Conservation (phyloP, 2,113 vertebrate genomes). For the Budorcas taxicolor region DNA sequence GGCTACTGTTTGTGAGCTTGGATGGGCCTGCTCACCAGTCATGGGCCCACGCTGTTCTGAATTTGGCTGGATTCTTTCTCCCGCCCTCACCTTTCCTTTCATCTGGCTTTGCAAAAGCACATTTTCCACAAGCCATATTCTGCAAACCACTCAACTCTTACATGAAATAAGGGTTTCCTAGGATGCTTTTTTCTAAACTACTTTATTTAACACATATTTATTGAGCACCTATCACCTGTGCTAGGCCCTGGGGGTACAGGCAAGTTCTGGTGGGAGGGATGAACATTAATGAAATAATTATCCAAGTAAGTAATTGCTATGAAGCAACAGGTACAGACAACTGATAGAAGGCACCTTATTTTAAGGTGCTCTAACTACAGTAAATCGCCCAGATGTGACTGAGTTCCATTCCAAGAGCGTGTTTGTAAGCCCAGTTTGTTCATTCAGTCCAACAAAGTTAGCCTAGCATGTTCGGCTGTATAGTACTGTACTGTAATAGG, state of each 20-base stretch:
- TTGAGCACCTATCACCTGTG: neutral
- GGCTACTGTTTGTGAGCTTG: neutral
- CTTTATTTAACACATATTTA: neutral
- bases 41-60: neutral
- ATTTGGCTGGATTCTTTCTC: neutral
- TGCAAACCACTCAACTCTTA: neutral
- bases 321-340: neutral
- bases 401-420: neutral
- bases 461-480: neutral
- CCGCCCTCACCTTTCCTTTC: neutral
- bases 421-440: neutral
- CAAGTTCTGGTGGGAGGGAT: neutral
- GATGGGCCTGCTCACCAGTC: neutral
- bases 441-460: neutral
- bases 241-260: neutral
- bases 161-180: neutral
- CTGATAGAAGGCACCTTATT: neutral
- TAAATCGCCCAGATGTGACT: neutral
- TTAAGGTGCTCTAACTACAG: neutral
- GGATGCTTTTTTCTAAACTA: neutral
- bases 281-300: neutral
- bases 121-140: neutral
- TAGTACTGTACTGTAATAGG: neutral
- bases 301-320: neutral
- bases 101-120: neutral